A percentile compares a stretch with the other conserved stretches of the same genome.
These are phyloP conservation scores for Pelodytes ibericus DNA, from an alignment of 2,797 vertebrate genomes.

Conservation along the genomic window DNA sequence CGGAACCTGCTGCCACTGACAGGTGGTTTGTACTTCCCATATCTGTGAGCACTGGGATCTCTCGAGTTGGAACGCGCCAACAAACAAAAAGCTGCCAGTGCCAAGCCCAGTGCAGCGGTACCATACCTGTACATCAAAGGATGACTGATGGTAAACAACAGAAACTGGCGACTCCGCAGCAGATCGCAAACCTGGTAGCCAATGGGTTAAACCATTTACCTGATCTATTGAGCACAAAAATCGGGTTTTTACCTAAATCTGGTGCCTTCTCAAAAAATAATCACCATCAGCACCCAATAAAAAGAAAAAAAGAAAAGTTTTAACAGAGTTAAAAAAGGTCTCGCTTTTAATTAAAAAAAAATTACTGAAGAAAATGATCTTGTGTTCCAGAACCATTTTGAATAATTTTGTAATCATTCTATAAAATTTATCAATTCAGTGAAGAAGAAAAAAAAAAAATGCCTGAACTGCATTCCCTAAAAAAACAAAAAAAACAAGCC, in stretches of 20 bases:
- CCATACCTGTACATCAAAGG: not conserved
- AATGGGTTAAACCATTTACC: too few species aligned
- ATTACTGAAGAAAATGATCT: not conserved
- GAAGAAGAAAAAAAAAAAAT: slow-evolving; percentile 17
- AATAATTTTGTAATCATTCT: slow-evolving; percentile 30
- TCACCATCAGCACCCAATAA: too few species aligned
- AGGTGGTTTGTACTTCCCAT: slow-evolving; percentile 49
- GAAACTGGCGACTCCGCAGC: too few species aligned
- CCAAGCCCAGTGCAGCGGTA: not conserved
- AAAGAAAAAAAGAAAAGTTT: not conserved
- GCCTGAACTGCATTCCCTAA: slow-evolving; percentile 44
- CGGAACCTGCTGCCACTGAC: slow-evolving; percentile 44
- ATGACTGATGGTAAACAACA: not conserved
- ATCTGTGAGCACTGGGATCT: slow-evolving; percentile 10
- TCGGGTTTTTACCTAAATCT: too few species aligned
- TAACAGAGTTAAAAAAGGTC: not conserved
- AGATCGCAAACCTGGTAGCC: too few species aligned
- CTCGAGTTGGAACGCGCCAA: not conserved
- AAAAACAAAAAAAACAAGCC: slow-evolving; percentile 47
- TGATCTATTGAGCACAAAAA: too few species aligned
- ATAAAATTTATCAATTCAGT: slow-evolving; percentile 26
- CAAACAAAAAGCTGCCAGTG: slow-evolving; percentile 17
- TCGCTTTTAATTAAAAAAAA: too few species aligned
- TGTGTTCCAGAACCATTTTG: not conserved
- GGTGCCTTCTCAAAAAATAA: too few species aligned